phyloP scores from a whole-genome alignment of 2,113 vertebrate species.

The Mus musculus region GRCm39 chr6:54509501-54510000 shows the following conservation, averaged over 20 bases:
- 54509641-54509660: background rate
- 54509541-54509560: background rate
- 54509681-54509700: background rate
- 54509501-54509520: background rate
- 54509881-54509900: background rate
- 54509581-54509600: background rate
- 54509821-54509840: background rate
- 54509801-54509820: background rate
- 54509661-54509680: background rate
- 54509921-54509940: conserved; percentile 8
- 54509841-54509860: background rate
- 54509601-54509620: background rate
- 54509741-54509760: conserved; percentile 15
- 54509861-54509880: conserved; percentile 1
- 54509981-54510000: too few relatives aligned
- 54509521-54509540: background rate
- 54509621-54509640: conserved; percentile 5
- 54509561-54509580: background rate
- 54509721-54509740: background rate
- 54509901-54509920: background rate
- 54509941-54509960: background rate
- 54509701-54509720: background rate
- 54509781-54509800: background rate
- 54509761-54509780: background rate
- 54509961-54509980: too few relatives aligned